Conservation (phyloP, 1,140 invertebrate species). For the Diachasmimorpha longicaudata region DNA sequence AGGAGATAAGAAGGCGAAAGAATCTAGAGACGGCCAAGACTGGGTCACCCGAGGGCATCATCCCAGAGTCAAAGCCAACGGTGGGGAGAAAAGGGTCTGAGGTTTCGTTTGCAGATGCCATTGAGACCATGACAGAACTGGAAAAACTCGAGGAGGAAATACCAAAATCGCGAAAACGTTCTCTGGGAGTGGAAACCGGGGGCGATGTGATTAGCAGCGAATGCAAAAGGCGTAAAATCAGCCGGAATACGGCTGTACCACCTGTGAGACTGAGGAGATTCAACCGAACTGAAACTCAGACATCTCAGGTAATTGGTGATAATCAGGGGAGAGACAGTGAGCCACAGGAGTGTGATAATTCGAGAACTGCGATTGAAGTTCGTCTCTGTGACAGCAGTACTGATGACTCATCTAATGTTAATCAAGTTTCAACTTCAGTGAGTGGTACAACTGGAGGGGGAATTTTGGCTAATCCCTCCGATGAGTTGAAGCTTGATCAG, state of each 20-base stretch:
- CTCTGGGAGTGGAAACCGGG: background rate
- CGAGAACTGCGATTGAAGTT: slow-evolving; percentile 39
- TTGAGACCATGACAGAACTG: background rate
- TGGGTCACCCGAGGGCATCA: background rate
- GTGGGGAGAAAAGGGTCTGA: background rate
- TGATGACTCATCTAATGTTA: slow-evolving; percentile 18
- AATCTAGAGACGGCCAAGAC: background rate
- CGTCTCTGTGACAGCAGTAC: slow-evolving; percentile 53
- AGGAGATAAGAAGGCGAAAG: slow-evolving; percentile 53
- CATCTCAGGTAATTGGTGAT: background rate
- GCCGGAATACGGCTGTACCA: slow-evolving; percentile 27
- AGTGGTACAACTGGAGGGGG: background rate
- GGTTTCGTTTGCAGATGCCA: background rate
- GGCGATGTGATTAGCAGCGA: background rate
- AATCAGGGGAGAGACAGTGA: slow-evolving; percentile 15
- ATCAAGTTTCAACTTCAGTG: background rate
- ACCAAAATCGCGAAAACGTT: slow-evolving; percentile 4
- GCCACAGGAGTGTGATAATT: background rate
- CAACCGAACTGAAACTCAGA: background rate
- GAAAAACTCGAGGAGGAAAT: background rate
- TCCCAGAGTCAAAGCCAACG: background rate
- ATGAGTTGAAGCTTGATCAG: slow-evolving; percentile 25
- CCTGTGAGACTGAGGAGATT: slow-evolving; percentile 43
- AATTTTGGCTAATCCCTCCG: background rate
- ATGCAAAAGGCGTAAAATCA: background rate